A percentile compares a stretch with the other conserved stretches of the same genome.
These are phyloP conservation scores for Sinosuthora webbiana DNA, from an alignment of 2,113 vertebrate species.

Conservation along the genomic window DNA sequence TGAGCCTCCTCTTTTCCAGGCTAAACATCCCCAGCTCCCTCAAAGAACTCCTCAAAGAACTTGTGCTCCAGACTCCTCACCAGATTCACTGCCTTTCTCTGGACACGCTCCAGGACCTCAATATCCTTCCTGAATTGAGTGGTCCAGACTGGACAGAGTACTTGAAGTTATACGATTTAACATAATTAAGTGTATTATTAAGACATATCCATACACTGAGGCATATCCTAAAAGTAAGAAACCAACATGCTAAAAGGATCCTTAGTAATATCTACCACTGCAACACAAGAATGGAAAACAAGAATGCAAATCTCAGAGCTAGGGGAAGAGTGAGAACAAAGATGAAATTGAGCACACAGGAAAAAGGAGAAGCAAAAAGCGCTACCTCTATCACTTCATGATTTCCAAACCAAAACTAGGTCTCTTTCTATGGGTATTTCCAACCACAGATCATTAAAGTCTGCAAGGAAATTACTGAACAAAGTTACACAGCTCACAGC, in stretches of 20 bases:
- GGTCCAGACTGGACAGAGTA: not conserved
- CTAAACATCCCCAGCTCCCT: not conserved
- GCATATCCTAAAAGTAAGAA: not conserved
- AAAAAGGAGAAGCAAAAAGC: not conserved
- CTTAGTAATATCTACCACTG: not conserved
- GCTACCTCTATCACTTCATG: not conserved
- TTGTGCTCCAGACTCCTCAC: not conserved
- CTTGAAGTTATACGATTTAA: not conserved
- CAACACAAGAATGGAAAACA: not conserved
- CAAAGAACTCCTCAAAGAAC: not conserved
- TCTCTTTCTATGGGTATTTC: not conserved
- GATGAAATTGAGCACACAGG: not conserved
- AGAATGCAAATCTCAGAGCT: not conserved
- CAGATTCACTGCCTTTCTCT: not conserved
- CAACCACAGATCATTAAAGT: not conserved
- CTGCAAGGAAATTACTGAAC: not conserved
- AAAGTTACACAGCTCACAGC: not conserved
- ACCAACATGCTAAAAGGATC: not conserved
- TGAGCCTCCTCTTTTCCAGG: not conserved
- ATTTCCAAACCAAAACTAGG: not conserved
- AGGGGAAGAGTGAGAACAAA: not conserved
- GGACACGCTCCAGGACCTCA: rapidly evolving
- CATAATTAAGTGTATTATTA: not conserved
- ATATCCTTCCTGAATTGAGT: rapidly evolving
- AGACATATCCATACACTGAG: not conserved